Evolutionary conservation across 23 tunicate species (phyloP), one percentile per base, ranked within the genome.

Genomic region (Trididemnum clinides): DNA sequence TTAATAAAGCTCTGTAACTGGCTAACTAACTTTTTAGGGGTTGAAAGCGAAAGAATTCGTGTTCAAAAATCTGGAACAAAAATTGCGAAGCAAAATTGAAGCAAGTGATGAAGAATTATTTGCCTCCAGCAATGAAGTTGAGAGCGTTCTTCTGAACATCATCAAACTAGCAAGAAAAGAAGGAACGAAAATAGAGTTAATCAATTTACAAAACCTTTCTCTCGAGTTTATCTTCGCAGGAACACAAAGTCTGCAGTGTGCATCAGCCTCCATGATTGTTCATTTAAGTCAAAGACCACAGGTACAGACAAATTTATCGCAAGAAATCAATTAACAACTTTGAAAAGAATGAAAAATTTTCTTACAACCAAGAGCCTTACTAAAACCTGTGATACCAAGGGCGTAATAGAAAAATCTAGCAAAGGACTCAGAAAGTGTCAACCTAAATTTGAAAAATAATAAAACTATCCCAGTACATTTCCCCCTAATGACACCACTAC

Each of bases 201-300:
- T 34, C 50, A 94, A 94, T 69, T 72, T 94, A n/a, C 98, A 94
- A 89, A 94, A 94, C 72, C 71, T 94, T 27, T 74, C 98, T 0
- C 74, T 94, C 21, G 98, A 94, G 33, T 86, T 94, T 35, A 94
- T 94, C 58, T 94, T 94, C 51, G 98, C 98, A 15, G 98, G 98
- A n/a, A 89, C 98, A 12, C 98, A 94, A 63, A 88, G 93, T 66
- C 90, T 94, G 0, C 94, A 89, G 33, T 88, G 95, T 33, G 86
- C 98, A 2, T 89, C 87, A 0, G 82, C 93, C 3, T 81, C 86
- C 19, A 63, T 94, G 71, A 86, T 88, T 19, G 44, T 88, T 1
- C 98, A 94, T 69, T 58, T 94, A 19, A 85, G 94, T 66, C 90
- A 89, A 57, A 38, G 87, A 28, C 92, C 92, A 62, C 50, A 94